These are phyloP conservation scores for Ctenochaetus hawaiiensis DNA, from an alignment of 2,797 vertebrate genomes.

Conservation along the genomic window DNA sequence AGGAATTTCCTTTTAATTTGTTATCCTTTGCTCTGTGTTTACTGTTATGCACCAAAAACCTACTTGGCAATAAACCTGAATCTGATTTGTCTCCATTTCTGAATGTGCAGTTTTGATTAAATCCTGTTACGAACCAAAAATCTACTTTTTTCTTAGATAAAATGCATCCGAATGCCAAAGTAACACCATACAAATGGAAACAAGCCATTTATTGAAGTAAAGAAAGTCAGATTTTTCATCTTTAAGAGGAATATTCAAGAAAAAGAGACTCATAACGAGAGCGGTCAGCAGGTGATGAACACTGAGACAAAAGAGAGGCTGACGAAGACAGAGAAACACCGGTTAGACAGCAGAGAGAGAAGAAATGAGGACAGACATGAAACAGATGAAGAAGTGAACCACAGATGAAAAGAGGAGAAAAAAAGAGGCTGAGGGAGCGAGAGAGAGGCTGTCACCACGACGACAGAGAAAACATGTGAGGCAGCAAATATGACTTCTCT, in stretches of 20 bases:
- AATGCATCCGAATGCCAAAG: background rate
- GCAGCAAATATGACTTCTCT: constrained; percentile 5
- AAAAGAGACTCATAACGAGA: background rate
- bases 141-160: background rate
- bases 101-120: constrained; percentile 4
- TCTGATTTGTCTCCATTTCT: background rate
- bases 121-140: background rate
- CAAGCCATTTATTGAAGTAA: background rate
- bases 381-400: constrained; percentile 5
- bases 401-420: background rate
- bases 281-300: background rate
- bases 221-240: background rate
- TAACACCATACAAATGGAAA: background rate
- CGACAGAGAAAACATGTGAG: constrained; percentile 1
- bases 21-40: background rate
- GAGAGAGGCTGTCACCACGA: background rate
- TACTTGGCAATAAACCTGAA: background rate
- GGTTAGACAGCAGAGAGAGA: background rate
- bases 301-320: background rate
- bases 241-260: background rate
- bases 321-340: background rate
- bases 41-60: background rate
- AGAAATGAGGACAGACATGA: constrained; percentile 10
- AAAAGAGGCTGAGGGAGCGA: background rate
- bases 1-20: background rate